Evolutionary conservation across 1,140 invertebrate species (phyloP).

Genomic region (Latrodectus geometricus): DNA sequence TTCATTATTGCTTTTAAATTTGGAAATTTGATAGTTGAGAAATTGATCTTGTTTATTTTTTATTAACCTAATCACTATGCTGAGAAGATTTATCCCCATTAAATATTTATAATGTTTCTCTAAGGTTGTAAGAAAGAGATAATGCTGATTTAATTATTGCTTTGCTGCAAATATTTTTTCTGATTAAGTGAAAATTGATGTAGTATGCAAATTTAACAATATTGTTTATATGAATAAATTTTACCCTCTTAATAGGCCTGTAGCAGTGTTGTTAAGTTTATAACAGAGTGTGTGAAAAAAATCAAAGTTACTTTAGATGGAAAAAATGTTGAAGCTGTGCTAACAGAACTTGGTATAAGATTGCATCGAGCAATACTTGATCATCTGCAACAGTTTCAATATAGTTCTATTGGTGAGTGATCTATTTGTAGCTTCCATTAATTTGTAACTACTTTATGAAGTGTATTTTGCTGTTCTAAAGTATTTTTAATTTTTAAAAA

Average conservation of each 20-base stretch:
- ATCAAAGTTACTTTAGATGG: slow-evolving; percentile 91
- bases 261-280: slow-evolving; percentile 85
- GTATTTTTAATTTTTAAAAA: neutral
- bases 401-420: slow-evolving; percentile 86
- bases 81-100: too few species aligned
- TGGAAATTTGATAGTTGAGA: too few species aligned
- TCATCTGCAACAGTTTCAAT: slow-evolving; percentile 94
- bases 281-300: slow-evolving; percentile 81
- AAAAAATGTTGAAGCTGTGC: slow-evolving; percentile 87
- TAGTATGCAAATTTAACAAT: neutral
- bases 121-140: too few species aligned
- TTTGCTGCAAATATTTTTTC: too few species aligned
- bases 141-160: too few species aligned
- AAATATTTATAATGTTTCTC: too few species aligned
- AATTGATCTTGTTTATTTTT: too few species aligned
- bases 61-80: too few species aligned
- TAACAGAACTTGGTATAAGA: slow-evolving; percentile 89
- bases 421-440: neutral
- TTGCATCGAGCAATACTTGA: slow-evolving; percentile 96
- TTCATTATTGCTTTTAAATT: too few species aligned
- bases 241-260: slow-evolving; percentile 79
- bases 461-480: neutral
- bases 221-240: neutral
- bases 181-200: too few species aligned
- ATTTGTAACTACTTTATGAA: neutral